These are phyloP conservation scores for Hiodon tergisus DNA, from an alignment of 2,113 vertebrate genomes.

Conservation along the genomic window DNA sequence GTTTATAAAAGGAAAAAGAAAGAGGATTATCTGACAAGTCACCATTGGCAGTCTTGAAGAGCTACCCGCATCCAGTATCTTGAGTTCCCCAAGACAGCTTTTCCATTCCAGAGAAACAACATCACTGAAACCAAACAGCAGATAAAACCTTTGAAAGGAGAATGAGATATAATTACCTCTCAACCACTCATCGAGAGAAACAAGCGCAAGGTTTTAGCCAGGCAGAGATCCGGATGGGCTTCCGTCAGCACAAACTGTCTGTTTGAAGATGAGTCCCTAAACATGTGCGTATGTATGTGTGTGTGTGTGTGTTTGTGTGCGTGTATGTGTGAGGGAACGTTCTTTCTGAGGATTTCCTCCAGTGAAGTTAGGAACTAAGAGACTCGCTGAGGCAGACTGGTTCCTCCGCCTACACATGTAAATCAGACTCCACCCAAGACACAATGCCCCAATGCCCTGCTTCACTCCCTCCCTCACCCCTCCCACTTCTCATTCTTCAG, in stretches of 20 bases:
- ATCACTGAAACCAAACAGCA: slow-evolving; percentile 9
- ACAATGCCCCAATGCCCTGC: slow-evolving; percentile 33
- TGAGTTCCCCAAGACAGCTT: neutral
- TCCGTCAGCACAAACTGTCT: slow-evolving; percentile 1
- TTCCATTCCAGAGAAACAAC: neutral
- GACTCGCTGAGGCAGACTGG: slow-evolving; percentile 31
- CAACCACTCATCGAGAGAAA: slow-evolving; percentile 28
- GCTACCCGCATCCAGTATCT: neutral
- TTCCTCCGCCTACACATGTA: slow-evolving; percentile 35
- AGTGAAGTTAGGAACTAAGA: slow-evolving; percentile 22
- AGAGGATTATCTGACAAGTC: too few species aligned
- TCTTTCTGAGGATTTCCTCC: slow-evolving; percentile 47
- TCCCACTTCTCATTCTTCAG: slow-evolving; percentile 6
- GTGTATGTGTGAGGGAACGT: neutral
- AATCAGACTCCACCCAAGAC: slow-evolving; percentile 24
- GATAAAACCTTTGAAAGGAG: neutral
- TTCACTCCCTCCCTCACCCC: slow-evolving; percentile 19
- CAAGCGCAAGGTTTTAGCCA: neutral
- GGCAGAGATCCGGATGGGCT: neutral
- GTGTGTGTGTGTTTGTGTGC: neutral
- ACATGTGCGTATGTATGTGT: neutral
- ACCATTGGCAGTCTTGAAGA: neutral
- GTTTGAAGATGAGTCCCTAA: neutral
- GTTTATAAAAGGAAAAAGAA: too few species aligned
- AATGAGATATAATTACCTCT: slow-evolving; percentile 36